Percentiles rank a stretch among this genome's conserved stretches.
Conservation (phyloP, 2,113 vertebrate species). For the Caloenas nicobarica region DNA sequence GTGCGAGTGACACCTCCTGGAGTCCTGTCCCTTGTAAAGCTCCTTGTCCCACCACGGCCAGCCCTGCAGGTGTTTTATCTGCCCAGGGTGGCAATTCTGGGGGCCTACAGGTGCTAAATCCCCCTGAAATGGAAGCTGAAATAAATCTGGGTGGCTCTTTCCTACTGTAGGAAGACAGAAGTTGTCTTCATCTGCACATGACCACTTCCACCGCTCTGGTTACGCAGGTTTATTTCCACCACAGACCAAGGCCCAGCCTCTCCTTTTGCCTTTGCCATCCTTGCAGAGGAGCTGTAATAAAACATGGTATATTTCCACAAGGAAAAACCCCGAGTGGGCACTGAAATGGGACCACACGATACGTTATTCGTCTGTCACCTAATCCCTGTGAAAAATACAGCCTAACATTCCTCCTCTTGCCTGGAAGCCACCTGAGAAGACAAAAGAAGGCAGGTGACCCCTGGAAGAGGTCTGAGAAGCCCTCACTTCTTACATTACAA, state of each 20-base stretch:
- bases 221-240: fast-evolving
- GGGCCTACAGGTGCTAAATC: fast-evolving
- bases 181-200: no score
- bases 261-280: neutral
- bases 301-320: fast-evolving
- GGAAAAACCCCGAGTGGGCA: neutral
- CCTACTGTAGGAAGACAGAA: neutral
- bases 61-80: neutral
- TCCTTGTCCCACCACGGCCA: neutral
- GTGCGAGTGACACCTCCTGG: constrained; percentile 67
- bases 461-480: neutral
- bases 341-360: neutral
- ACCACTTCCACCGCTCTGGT: neutral
- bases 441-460: neutral
- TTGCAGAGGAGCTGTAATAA: neutral
- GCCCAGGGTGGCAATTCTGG: neutral
- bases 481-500: neutral
- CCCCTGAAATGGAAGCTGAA: neutral
- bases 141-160: neutral
- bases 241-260: fast-evolving
- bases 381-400: neutral
- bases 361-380: neutral
- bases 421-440: neutral
- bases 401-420: neutral
- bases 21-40: neutral